These are phyloP conservation scores for Dryobotodes eremita DNA, from an alignment of 2,888 invertebrate genomes.

Conservation along the genomic window DNA sequence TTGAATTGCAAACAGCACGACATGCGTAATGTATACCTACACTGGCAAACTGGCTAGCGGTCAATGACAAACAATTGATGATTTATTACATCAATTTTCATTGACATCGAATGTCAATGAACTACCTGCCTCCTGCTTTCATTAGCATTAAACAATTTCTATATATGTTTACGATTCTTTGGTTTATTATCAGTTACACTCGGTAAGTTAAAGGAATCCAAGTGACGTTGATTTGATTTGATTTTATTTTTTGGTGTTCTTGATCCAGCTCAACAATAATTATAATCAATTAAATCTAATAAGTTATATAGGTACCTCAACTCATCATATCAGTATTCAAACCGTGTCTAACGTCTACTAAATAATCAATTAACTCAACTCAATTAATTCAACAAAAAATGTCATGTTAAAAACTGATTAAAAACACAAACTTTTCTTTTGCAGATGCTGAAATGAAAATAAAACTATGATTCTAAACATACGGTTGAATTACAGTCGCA, in stretches of 20 bases:
- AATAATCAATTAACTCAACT: conserved; percentile 1
- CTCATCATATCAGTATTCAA: not conserved
- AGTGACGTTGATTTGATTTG: not conserved
- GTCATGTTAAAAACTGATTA: not conserved
- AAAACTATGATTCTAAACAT: not conserved
- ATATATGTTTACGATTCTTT: too few relatives aligned
- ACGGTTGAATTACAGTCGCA: not conserved
- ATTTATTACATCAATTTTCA: conserved; percentile 40
- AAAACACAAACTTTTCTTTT: not conserved
- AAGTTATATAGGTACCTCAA: not conserved
- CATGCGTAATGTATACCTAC: not conserved
- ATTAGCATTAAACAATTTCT: not conserved
- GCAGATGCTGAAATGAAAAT: not conserved
- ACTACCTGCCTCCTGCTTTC: not conserved
- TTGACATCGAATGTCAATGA: conserved; percentile 27
- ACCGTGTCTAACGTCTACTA: conserved; percentile 1
- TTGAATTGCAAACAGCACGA: not conserved
- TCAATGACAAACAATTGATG: conserved; percentile 36
- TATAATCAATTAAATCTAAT: too few relatives aligned
- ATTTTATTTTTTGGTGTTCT: not conserved
- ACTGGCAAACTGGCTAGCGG: not conserved
- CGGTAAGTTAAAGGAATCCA: not conserved
- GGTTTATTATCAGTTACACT: not conserved
- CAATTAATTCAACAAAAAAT: not conserved
- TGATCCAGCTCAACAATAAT: not conserved